phyloP scores from a whole-genome alignment of 2,797 vertebrate species.

The Pseudochirops cupreus region DNA sequence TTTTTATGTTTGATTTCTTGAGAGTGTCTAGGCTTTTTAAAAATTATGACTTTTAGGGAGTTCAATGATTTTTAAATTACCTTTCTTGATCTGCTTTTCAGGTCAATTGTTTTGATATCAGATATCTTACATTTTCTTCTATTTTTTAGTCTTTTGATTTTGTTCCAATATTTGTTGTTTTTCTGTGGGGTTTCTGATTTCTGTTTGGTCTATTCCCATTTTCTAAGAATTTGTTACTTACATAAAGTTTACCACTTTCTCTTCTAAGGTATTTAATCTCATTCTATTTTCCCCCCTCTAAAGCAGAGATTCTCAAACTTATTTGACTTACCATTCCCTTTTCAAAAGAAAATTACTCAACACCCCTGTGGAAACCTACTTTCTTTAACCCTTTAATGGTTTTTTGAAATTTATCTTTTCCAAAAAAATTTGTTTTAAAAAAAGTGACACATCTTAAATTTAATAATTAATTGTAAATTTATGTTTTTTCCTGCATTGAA shows the following conservation, averaged over 20 bases:
- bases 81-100: background rate
- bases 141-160: background rate
- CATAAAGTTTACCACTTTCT: background rate
- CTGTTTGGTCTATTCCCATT: background rate
- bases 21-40: background rate
- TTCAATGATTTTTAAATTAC: background rate
- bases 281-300: background rate
- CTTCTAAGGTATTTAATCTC: background rate
- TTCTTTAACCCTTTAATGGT: too few species aligned
- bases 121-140: background rate
- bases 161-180: background rate
- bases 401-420: too few species aligned
- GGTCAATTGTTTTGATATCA: background rate
- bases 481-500: too few species aligned
- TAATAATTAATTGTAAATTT: too few species aligned
- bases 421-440: too few species aligned
- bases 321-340: too few species aligned
- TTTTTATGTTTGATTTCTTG: background rate
- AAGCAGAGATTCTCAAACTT: too few species aligned
- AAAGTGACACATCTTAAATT: too few species aligned
- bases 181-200: background rate
- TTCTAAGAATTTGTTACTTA: background rate
- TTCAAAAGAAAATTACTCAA: too few species aligned
- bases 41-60: background rate
- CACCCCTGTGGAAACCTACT: too few species aligned